Percentiles rank a stretch among this genome's conserved stretches.
Conservation (phyloP, 2,888 invertebrate genomes). For the Beris morrisii region DNA sequence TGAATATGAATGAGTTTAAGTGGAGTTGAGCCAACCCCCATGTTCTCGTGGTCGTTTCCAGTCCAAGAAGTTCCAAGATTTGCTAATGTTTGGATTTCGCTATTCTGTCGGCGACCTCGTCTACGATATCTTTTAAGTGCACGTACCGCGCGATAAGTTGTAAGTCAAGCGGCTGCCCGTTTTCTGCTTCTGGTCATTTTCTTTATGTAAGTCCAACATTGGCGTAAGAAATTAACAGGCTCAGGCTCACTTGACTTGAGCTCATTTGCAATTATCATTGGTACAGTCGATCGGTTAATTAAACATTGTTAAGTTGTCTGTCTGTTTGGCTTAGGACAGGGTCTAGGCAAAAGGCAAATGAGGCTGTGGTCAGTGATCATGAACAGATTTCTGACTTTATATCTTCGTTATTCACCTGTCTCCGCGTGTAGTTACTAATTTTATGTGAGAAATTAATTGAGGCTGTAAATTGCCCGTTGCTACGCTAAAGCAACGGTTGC, state of each 20-base stretch:
- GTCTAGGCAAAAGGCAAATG: constrained; percentile 17
- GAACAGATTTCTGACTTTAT: neutral
- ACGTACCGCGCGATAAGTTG: no score
- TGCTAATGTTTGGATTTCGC: constrained; percentile 32
- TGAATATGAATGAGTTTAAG: constrained; percentile 34
- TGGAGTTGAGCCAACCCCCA: constrained; percentile 9
- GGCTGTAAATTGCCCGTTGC: constrained; percentile 31
- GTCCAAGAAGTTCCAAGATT: neutral
- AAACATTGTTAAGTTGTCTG: constrained; percentile 35
- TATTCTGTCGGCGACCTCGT: no score
- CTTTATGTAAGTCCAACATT: constrained; percentile 26
- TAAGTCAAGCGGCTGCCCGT: neutral
- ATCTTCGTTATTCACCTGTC: constrained; percentile 8
- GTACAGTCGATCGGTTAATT: constrained; percentile 36
- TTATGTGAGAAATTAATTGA: constrained; percentile 40
- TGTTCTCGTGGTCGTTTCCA: neutral
- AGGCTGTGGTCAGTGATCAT: constrained; percentile 2
- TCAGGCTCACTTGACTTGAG: constrained; percentile 35
- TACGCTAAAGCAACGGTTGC: constrained; percentile 35
- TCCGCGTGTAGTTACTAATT: constrained; percentile 35
- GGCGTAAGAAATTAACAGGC: constrained; percentile 38
- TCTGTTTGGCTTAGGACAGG: constrained; percentile 1
- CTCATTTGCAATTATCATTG: constrained; percentile 39
- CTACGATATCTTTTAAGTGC: no score
- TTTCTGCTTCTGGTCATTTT: constrained; percentile 5